phyloP scores from a whole-genome alignment of 2,113 vertebrate genomes.

The Sylvilagus bachmani region DNA sequence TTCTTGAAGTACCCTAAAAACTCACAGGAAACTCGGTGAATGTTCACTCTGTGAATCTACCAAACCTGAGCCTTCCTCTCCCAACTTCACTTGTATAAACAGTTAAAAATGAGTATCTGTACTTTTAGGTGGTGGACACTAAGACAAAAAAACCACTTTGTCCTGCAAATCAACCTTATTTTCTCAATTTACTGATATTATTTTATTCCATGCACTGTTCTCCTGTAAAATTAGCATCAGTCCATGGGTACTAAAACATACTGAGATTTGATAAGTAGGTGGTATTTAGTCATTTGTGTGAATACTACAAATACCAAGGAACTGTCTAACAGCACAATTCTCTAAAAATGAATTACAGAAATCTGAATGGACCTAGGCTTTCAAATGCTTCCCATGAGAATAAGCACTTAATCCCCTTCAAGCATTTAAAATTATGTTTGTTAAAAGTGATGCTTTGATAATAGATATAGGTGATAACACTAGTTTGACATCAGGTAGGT shows the following conservation, averaged over 20 bases:
- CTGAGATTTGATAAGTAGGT: not conserved
- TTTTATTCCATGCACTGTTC: not conserved
- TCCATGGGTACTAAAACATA: not conserved
- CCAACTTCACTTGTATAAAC: not conserved
- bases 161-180: not conserved
- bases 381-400: constrained; percentile 3
- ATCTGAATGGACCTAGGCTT: not conserved
- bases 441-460: not conserved
- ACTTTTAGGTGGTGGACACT: not conserved
- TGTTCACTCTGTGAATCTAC: not conserved
- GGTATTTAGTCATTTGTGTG: not conserved
- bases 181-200: not conserved
- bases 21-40: not conserved
- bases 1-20: not conserved
- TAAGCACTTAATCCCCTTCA: constrained; percentile 3
- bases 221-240: not conserved
- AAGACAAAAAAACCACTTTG: not conserved
- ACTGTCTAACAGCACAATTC: not conserved
- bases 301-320: not conserved
- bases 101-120: not conserved
- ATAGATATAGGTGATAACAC: not conserved
- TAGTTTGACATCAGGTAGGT: not conserved
- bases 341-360: constrained; percentile 17
- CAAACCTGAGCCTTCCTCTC: not conserved
- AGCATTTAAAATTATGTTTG: constrained; percentile 30